These are phyloP conservation scores for Recurvirostra avosetta DNA, from an alignment of 2,113 vertebrate genomes.

Conservation along the genomic window DNA sequence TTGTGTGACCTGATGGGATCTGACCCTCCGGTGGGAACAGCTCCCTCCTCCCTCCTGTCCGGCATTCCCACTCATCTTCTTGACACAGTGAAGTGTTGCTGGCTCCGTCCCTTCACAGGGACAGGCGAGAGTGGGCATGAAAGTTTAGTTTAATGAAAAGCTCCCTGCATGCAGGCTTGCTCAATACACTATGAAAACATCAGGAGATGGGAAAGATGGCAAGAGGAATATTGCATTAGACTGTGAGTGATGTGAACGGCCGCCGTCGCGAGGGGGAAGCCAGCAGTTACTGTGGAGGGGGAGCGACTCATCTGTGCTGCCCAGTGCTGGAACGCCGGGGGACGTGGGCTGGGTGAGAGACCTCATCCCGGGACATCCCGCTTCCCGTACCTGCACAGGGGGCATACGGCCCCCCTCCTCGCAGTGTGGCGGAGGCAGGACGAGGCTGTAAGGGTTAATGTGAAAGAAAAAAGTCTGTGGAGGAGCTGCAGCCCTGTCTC, in stretches of 20 bases:
- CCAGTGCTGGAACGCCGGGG: not conserved
- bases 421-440: accelerated
- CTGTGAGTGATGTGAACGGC: accelerated
- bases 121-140: not conserved
- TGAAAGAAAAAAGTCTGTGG: not conserved
- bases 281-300: not conserved
- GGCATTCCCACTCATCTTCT: too few relatives aligned
- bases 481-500: not conserved
- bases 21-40: accelerated
- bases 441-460: not conserved
- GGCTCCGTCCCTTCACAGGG: accelerated
- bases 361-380: not conserved
- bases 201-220: not conserved
- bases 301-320: not conserved
- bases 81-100: not conserved
- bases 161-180: not conserved
- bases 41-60: too few relatives aligned
- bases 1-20: accelerated
- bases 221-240: not conserved
- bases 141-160: not conserved
- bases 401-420: not conserved
- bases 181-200: not conserved
- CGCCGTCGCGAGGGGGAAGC: not conserved
- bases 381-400: not conserved
- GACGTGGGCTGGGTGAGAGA: not conserved